Evolutionary conservation across 2,113 vertebrate species (phyloP).

Genomic region (Hiodon tergisus): DNA sequence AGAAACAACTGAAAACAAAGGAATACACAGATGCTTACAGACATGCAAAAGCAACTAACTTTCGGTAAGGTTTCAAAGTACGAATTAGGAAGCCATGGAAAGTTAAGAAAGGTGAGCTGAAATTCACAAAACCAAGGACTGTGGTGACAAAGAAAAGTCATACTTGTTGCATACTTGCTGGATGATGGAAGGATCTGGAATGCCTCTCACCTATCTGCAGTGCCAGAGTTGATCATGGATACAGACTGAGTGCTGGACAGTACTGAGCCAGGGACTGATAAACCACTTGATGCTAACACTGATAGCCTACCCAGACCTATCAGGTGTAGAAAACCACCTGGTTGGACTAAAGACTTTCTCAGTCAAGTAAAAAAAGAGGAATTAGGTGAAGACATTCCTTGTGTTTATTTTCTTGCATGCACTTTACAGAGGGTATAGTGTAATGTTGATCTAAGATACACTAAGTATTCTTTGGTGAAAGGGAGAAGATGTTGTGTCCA

Average conservation of each 20-base stretch:
- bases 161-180: too few species aligned
- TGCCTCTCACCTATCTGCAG: too few species aligned
- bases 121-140: too few species aligned
- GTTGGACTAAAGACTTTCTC: neutral
- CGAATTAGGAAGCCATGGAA: too few species aligned
- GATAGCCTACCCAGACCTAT: neutral
- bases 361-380: neutral
- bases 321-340: neutral
- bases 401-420: too few species aligned
- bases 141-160: too few species aligned
- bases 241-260: too few species aligned
- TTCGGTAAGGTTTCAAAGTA: too few species aligned
- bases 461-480: neutral
- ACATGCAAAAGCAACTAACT: neutral
- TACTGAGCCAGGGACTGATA: neutral
- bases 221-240: too few species aligned
- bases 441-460: neutral
- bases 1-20: conserved; percentile 4
- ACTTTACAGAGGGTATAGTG: neutral
- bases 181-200: too few species aligned
- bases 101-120: too few species aligned
- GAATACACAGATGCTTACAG: conserved; percentile 9
- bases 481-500: neutral
- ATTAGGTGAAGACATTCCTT: too few species aligned
- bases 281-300: neutral